Percentiles rank a stretch among this genome's conserved stretches.
Conservation (phyloP, 37 sponge, comb jelly and placozoan species). For the Crambe crambe region DNA sequence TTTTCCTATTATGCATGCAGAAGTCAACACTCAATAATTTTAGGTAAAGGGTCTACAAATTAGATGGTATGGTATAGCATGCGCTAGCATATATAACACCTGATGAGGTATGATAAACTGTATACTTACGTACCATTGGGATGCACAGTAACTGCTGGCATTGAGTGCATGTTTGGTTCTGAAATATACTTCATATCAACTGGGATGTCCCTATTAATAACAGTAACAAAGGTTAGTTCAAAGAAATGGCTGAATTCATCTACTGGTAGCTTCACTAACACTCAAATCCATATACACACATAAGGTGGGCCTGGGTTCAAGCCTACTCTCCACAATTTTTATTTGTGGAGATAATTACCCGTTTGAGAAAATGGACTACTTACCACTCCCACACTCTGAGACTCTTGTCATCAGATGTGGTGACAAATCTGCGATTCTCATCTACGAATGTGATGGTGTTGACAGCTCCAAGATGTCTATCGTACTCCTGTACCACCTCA, state of each 20-base stretch:
- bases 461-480: constrained; percentile 98
- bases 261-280: too few relatives aligned
- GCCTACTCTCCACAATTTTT: too few relatives aligned
- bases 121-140: constrained; percentile 78
- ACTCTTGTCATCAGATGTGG: constrained; percentile 99
- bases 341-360: too few relatives aligned
- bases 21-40: constrained; percentile 5
- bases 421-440: constrained; percentile 93
- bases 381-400: constrained; percentile 99
- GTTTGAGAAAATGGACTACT: too few relatives aligned
- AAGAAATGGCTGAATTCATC: too few relatives aligned
- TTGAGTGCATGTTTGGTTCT: constrained; percentile 96
- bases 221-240: too few relatives aligned
- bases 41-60: background rate
- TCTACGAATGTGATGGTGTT: constrained; percentile 99
- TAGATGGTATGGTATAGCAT: background rate
- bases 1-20: constrained; percentile 57
- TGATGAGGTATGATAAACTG: background rate
- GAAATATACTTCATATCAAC: constrained; percentile 98
- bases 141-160: constrained; percentile 84
- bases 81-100: too few relatives aligned
- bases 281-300: too few relatives aligned
- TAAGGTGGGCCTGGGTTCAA: too few relatives aligned
- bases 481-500: constrained; percentile 96
- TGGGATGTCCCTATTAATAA: constrained; percentile 82